Percentiles rank a stretch among this genome's conserved stretches.
Conservation (phyloP, 2,888 invertebrate species). For the Dynastes grantii region DNA sequence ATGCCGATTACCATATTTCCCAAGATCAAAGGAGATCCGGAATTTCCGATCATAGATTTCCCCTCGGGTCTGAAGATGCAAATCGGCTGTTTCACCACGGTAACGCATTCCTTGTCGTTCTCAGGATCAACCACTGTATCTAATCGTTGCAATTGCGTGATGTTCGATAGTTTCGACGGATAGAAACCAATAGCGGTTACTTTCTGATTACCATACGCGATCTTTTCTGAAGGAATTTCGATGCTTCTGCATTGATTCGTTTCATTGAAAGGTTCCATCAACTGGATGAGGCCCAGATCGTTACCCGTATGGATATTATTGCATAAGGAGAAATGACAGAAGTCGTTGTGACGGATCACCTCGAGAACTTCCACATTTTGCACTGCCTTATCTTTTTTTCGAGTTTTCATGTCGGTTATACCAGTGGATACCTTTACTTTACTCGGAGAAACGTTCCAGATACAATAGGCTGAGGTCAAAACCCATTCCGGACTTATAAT, state of each 20-base stretch:
- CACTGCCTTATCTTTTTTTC: not conserved
- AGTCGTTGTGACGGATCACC: not conserved
- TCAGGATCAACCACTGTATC: not conserved
- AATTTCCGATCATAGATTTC: not conserved
- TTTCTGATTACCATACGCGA: not conserved
- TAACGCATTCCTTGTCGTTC: not conserved
- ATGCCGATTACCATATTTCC: not conserved
- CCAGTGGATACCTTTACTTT: not conserved
- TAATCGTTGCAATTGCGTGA: not conserved
- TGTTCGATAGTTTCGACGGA: not conserved
- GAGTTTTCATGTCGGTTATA: not conserved
- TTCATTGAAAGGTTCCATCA: not conserved
- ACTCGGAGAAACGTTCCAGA: not conserved
- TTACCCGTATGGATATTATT: not conserved
- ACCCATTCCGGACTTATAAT: not conserved
- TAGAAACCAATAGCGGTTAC: not conserved
- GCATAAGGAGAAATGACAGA: not conserved
- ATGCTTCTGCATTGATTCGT: not conserved
- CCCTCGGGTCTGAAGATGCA: not conserved
- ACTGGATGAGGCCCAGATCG: not conserved
- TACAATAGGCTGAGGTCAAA: not conserved
- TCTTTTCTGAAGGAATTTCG: not conserved
- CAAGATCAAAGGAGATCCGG: not conserved
- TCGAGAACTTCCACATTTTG: not conserved
- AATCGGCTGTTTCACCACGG: not conserved